Base-by-base conservation (phyloP, 1,140 invertebrate species). In the Rhyzopertha dominica region DNA sequence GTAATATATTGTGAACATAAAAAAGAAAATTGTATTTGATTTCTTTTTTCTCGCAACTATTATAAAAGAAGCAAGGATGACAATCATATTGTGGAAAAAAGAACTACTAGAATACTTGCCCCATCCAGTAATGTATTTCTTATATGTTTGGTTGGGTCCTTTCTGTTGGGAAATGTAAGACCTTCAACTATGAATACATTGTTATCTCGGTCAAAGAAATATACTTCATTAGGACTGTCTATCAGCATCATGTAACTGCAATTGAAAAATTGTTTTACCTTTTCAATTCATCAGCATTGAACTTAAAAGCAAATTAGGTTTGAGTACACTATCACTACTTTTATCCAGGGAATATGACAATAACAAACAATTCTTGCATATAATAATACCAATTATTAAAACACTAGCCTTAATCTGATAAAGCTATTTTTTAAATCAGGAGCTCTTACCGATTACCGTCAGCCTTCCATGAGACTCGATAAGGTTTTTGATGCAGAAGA, bases 401-500 rank as follows among this genome's bases (percentile, higher is more conserved):
- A n/a, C n/a, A n/a, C n/a, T n/a, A n/a, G n/a, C n/a, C n/a, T n/a
- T n/a, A n/a, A n/a, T n/a, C n/a, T n/a, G n/a, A n/a, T n/a, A n/a
- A n/a, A n/a, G n/a, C n/a, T n/a, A n/a, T n/a, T n/a, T n/a, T n/a
- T n/a, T n/a, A n/a, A n/a, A n/a, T n/a, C n/a, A n/a, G n/a, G n/a
- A n/a, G n/a, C n/a, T n/a, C n/a, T n/a, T n/a, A n/a, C 80, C 94
- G 82, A 10, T 86, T 92, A 17, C 97, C 97, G 71, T 99, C 97
- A 10, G 97, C 97, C 68, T 99, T 99, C 96, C 96, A 99, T 0
- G 94, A 98, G 3, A 99, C 95, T 62, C 82, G 82, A 61, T 99
- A 99, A 0, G 85, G 85, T 62, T 90, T 90, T 48, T 84, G 60
- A 30, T 76, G 69, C 1, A 99, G 67, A 7, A 84, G 73, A 29